Evolutionary conservation across 1,140 invertebrate genomes (phyloP).

Genomic region (Drosophila sechellia): DNA sequence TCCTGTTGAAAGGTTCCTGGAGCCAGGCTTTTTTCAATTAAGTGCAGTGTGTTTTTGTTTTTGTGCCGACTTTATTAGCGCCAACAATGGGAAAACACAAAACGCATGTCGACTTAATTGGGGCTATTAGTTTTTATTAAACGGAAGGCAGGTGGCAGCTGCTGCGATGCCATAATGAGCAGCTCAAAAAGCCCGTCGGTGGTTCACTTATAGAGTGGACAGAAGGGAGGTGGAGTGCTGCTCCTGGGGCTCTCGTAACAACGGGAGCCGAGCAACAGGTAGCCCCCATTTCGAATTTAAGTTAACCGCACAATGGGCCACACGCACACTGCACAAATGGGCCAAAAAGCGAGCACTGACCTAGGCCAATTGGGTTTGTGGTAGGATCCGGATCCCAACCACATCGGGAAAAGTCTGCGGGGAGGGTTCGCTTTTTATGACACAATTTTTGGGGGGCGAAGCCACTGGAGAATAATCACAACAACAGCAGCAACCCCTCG

Average conservation of each 20-base stretch:
- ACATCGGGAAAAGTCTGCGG: constrained; percentile 26
- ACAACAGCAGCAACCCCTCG: constrained; percentile 32
- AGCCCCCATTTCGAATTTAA: constrained; percentile 32
- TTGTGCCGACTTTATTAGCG: constrained; percentile 58
- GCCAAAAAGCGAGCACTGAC: constrained; percentile 53
- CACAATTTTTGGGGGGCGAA: constrained; percentile 23
- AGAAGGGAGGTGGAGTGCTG: neutral
- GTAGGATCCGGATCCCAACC: constrained; percentile 49
- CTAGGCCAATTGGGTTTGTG: constrained; percentile 76
- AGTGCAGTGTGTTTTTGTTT: constrained; percentile 20
- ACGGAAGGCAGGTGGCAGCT: constrained; percentile 55
- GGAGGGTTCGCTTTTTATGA: constrained; percentile 51
- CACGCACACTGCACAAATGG: constrained; percentile 51
- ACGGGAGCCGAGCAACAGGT: constrained; percentile 67
- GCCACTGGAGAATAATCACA: constrained; percentile 18
- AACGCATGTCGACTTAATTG: constrained; percentile 77
- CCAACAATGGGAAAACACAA: constrained; percentile 48
- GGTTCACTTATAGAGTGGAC: constrained; percentile 5
- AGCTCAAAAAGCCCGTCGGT: constrained; percentile 43
- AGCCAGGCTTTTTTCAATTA: constrained; percentile 16
- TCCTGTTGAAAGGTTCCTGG: constrained; percentile 34
- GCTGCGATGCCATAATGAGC: constrained; percentile 67
- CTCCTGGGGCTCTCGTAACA: constrained; percentile 12
- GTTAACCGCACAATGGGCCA: constrained; percentile 66
- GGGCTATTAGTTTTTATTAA: constrained; percentile 73